Base-by-base conservation (phyloP, 1,140 invertebrate genomes). In the Vanessa tameamea region DNA sequence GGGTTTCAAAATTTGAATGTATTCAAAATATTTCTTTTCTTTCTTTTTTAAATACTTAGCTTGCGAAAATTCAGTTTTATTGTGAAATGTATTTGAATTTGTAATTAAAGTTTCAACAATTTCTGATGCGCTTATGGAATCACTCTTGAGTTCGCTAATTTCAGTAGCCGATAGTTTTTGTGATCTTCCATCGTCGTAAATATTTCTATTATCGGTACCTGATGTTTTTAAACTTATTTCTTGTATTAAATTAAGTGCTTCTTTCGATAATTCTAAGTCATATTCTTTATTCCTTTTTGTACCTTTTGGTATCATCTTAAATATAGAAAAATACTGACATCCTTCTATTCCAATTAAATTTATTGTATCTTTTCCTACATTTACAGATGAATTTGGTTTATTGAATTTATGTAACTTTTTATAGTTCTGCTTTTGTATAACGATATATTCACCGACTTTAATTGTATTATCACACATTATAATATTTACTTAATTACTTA, bases 1-100 rank as follows among this genome's bases (percentile, higher is more conserved):
- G 0, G 98, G 97, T 83, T 94, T 95, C 15, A 95, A 90, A 48
- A 98, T 94, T 72, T 95, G 95, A 20, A 98, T 90, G 83, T 95
- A 96, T 80, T 97, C 96, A 86, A 95, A 96, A 89, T 98, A 98
- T 87, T 98, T 98, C 77, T 96, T 96, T 80, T 97, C 96, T 89
- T 99, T 99, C 87, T 99, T 99, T 64, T 96, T 96, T 9, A 99
- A 94, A 88, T 99, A 99, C 88, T 99, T 99, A 80, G 98, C 96
- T 90, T 99, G 97, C 0, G 98, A 97, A 88, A 96, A 99, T 82
- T 97, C 97, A 1, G 98, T 99, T 94, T 98, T 99, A 47, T 94
- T 94, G 37, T 94, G 94, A 90, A 97, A 98, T 12, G 97, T 98
- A 73, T 95, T 96, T 55, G 98, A 99, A 87, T 98, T 98, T 75